Evolutionary conservation across 2,113 vertebrate species (phyloP), one percentile per base, ranked within the genome.

Genomic region (Todiramphus saurophagus): DNA sequence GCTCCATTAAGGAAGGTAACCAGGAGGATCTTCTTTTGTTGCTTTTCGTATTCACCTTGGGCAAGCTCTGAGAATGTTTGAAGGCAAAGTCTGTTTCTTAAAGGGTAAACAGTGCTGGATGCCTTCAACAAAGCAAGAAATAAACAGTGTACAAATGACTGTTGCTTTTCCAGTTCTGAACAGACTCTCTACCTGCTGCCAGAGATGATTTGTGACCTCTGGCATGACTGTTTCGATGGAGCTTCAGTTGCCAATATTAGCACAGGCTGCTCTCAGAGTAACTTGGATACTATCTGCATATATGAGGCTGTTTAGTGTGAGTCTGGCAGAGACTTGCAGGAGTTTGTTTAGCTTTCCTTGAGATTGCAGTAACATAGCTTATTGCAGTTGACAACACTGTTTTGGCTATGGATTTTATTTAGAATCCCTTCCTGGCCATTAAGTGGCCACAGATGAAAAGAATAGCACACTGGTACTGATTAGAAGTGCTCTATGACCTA

Each of bases 191-290:
- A 25, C 0, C 0, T 44, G 88, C 33, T 92, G 79, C 43, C 60
- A 24, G 82, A 41, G 60, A n/a, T 70, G 50, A 44, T 83, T 67
- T 88, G 90, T 89, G 90, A 75, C 73, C 85, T 95, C 81, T 91
- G 41, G 50, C 60, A n/a, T 0, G 5, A 16, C 75, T 59, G 44
- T 46, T 50, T 75, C 88, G 48, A 51, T 78, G 90, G 55, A 74
- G 59, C 48, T 90, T 59, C 73, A 64, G 82, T 64, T 90, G 78
- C 92, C 93, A 81, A 23, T 63, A 59, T 83, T 39, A 95, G 92
- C 83, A 63, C 82, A 37, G 60, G 59, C 94, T 80, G 67, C 79
- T 80, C 37, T 80, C 62, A 19, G 68, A 69, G 78, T 86, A 70
- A 59, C 85, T 89, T 81, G 93, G 83, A 58, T 80, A 10, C 76